Conservation (phyloP, 2,797 vertebrate species). For the Acrocephalus scirpaceus region DNA sequence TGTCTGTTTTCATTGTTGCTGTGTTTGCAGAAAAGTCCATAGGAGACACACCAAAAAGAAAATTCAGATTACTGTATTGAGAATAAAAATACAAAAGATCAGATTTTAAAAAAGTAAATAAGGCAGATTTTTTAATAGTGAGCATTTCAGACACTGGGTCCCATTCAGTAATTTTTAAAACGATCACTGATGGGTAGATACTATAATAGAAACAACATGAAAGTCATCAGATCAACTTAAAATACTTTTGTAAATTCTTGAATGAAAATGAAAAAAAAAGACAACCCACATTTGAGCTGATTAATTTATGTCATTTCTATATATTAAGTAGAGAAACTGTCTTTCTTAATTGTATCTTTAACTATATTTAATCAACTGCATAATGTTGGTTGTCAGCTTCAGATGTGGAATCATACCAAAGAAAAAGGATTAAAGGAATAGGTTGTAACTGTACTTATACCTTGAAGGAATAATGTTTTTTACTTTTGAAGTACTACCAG, state of each 20-base stretch:
- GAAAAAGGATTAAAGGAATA: neutral
- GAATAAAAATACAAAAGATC: conserved; percentile 25
- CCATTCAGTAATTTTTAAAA: neutral
- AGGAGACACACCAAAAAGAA: conserved; percentile 29
- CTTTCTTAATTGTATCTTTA: neutral
- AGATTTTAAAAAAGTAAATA: neutral
- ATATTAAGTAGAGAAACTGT: neutral
- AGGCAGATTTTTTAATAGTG: neutral
- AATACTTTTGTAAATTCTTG: neutral
- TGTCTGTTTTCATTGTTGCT: conserved; percentile 36
- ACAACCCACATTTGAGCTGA: neutral
- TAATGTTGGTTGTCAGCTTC: neutral
- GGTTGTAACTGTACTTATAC: neutral
- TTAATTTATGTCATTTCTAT: neutral
- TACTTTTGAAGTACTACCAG: neutral
- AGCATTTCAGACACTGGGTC: neutral
- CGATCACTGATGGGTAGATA: neutral
- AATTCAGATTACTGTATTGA: neutral
- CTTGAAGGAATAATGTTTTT: neutral
- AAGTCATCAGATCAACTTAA: neutral
- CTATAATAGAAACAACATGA: neutral
- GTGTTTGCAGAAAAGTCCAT: neutral
- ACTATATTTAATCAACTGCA: neutral
- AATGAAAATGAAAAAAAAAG: neutral
- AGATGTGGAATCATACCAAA: neutral